Evolutionary conservation across 2,113 vertebrate species (phyloP), one percentile per base, ranked within the genome.

Genomic region (Mirounga angustirostris): DNA sequence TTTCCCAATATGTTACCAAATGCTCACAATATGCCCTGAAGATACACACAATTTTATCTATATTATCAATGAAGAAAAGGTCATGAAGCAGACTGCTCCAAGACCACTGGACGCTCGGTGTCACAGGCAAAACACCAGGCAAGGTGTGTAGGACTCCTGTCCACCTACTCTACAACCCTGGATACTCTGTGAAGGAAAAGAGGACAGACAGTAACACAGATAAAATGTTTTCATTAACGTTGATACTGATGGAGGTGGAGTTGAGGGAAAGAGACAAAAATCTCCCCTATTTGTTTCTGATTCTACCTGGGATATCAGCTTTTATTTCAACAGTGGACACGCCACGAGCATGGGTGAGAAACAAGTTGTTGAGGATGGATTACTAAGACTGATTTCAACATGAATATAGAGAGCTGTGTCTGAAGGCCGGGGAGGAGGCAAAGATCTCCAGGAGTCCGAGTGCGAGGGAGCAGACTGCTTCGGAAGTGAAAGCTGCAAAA

Each of bases 211-310:
- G n/a, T 30, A 63, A 81, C 78, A 80, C 3, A 78, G 13, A 30
- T 58, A 33, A 91, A 83, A 63, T 58, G 63, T 67, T 93, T 88
- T 85, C 14, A 16, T 58, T 89, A 86, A 65, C 0, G 13, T n/a
- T 81, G 33, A 89, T 22, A 58, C 28, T 52, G 21, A 83, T 85
- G 15, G 33, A 92, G 12, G 26, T 28, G 6, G 58, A 76, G 28
- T 84, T 95, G 52, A 95, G 19, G 52, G 3, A 97, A 84, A 12
- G 40, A 92, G 78, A 86, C 28, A 94, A 76, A 74, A 81, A 63
- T 24, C 24, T 86, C n/a, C 5, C 40, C 2, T 33, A 74, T 91
- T 91, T 94, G 22, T 78, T 92, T 96, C 15, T 93, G 0, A 46
- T 63, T 40, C 80, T 69, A 63, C 12, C 26, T 54, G 54, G 6